phyloP scores from a whole-genome alignment of 2,113 vertebrate genomes.

The Vulpes vulpes region DNA sequence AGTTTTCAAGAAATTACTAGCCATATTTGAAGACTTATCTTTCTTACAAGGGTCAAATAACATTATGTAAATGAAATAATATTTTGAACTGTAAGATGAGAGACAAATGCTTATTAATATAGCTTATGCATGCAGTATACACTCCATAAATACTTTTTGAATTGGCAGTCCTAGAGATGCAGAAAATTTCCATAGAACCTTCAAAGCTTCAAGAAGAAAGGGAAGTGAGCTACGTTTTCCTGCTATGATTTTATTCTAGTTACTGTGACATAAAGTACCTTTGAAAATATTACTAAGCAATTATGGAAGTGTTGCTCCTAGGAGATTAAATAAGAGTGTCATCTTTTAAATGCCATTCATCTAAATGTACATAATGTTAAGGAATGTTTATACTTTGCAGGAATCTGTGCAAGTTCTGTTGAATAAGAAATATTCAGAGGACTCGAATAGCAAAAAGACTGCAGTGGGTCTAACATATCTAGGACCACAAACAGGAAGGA shows the following conservation, averaged over 20 bases:
- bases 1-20: conserved; percentile 17
- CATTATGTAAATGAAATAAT: background rate
- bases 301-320: background rate
- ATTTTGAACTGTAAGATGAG: background rate
- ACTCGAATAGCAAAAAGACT: background rate
- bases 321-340: background rate
- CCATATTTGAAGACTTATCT: background rate
- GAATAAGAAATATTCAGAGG: background rate
- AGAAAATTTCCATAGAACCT: background rate
- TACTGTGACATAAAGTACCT: background rate
- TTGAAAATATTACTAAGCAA: background rate
- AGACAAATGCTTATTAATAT: background rate
- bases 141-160: background rate
- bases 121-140: background rate
- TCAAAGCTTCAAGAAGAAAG: background rate
- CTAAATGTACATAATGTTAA: background rate
- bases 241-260: background rate
- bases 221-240: background rate
- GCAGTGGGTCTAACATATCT: background rate
- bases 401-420: background rate
- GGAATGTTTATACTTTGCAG: background rate
- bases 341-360: background rate
- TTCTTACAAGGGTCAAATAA: conserved; percentile 9
- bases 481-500: background rate
- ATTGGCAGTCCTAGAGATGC: background rate